phyloP scores from a whole-genome alignment of 2,888 invertebrate species.

The Blera fallax region DNA sequence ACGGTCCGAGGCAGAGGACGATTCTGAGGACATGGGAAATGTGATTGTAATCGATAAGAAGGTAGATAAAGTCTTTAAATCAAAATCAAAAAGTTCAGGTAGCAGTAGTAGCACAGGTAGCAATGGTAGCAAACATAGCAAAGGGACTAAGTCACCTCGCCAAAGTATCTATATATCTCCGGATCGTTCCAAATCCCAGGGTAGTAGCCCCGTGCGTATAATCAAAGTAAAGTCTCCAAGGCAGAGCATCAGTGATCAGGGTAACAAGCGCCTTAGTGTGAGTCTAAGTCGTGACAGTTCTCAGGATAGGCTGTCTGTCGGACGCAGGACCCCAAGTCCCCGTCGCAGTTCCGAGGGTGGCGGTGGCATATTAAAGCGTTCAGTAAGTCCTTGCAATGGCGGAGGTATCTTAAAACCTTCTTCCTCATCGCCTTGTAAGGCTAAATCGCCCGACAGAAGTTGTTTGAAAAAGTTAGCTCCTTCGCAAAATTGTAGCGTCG shows the following conservation, averaged over 20 bases:
- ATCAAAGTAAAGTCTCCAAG: slow-evolving; percentile 83
- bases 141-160: slow-evolving; percentile 82
- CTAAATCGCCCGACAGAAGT: slow-evolving; percentile 80
- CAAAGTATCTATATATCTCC: slow-evolving; percentile 85
- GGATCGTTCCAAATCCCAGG: slow-evolving; percentile 81
- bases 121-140: slow-evolving; percentile 74
- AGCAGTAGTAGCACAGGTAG: slow-evolving; percentile 72
- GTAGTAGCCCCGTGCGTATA: slow-evolving; percentile 81
- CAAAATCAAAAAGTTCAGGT: slow-evolving; percentile 76
- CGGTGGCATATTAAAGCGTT: slow-evolving; percentile 80
- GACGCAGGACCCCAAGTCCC: slow-evolving; percentile 80
- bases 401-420: slow-evolving; percentile 79
- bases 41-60: slow-evolving; percentile 81
- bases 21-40: slow-evolving; percentile 78
- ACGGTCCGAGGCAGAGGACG: slow-evolving; percentile 78
- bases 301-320: slow-evolving; percentile 78
- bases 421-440: slow-evolving; percentile 79
- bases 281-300: slow-evolving; percentile 80
- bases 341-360: slow-evolving; percentile 80
- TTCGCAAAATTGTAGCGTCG: slow-evolving; percentile 79
- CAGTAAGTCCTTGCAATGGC: slow-evolving; percentile 76
- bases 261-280: slow-evolving; percentile 78
- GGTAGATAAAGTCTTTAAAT: slow-evolving; percentile 81
- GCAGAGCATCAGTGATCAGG: slow-evolving; percentile 83
- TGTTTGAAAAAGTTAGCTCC: slow-evolving; percentile 80